phyloP scores from a whole-genome alignment of 2,113 vertebrate genomes.

The Sceloporus tristichus region DNA sequence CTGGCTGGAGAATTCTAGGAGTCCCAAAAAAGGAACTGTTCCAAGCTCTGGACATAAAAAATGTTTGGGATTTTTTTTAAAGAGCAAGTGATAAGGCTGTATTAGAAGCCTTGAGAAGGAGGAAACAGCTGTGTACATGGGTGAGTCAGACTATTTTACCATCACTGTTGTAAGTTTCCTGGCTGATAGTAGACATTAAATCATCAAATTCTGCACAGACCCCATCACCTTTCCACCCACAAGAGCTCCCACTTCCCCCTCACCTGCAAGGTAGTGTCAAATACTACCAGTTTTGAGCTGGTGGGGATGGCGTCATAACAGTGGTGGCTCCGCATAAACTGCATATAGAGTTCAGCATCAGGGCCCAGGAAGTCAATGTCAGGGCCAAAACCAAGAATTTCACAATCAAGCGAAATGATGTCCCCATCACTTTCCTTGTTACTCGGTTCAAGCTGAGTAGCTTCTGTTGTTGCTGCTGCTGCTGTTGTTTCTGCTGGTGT shows the following conservation, averaged over 20 bases:
- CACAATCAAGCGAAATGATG: constrained; percentile 50
- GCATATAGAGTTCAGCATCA: constrained; percentile 86
- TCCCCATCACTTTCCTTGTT: background rate
- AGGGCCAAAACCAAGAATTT: constrained; percentile 61
- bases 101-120: background rate
- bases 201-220: background rate
- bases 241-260: background rate
- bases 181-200: background rate
- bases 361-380: constrained; percentile 73
- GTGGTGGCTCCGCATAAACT: constrained; percentile 91
- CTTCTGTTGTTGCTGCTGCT: background rate
- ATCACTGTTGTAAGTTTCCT: background rate
- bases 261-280: constrained; percentile 90
- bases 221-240: rapidly evolving
- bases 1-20: no score
- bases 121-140: no score
- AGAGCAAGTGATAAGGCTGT: background rate
- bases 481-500: background rate
- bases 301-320: constrained; percentile 95
- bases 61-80: no score
- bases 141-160: background rate
- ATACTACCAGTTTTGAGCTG: constrained; percentile 95
- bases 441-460: background rate
- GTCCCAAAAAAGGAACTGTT: no score
- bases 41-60: no score